phyloP scores from a whole-genome alignment of 2,888 invertebrate genomes.

The Gasteruption jaculator region DNA sequence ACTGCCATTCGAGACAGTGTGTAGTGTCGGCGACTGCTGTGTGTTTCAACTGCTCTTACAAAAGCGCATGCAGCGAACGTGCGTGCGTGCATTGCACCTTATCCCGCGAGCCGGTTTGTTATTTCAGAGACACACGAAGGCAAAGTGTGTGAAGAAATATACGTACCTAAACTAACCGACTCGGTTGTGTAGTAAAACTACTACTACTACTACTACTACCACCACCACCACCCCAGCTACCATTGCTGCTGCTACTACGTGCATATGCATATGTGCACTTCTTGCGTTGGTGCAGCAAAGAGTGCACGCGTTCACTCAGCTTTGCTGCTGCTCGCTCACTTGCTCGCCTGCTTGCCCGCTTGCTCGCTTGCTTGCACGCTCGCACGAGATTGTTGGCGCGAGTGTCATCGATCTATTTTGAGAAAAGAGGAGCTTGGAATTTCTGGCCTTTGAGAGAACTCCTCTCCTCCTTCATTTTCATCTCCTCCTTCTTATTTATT shows the following conservation, averaged over 20 bases:
- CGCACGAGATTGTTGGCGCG: conserved; percentile 39
- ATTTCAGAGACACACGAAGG: conserved; percentile 39
- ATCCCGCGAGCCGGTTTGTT: conserved; percentile 33
- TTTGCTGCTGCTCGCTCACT: no score
- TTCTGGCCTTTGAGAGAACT: conserved; percentile 39
- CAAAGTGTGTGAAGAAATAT: no score
- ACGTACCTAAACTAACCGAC: no score
- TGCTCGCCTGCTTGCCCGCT: conserved; percentile 11
- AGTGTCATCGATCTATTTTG: conserved; percentile 52
- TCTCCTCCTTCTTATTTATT: no score
- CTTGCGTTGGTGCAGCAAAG: no score
- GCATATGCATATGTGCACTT: not conserved
- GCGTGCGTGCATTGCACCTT: conserved; percentile 36
- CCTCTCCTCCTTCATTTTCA: conserved; percentile 3
- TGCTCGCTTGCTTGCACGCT: conserved; percentile 24
- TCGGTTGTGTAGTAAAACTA: no score
- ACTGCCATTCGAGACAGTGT: conserved; percentile 41
- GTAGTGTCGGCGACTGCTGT: conserved; percentile 33
- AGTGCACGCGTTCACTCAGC: no score
- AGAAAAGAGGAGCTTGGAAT: conserved; percentile 48
- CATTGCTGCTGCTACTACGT: conserved; percentile 2
- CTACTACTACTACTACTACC: no score
- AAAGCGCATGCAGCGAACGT: conserved; percentile 25
- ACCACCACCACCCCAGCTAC: no score
- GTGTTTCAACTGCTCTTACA: conserved; percentile 11